phyloP scores from a whole-genome alignment of 2,797 vertebrate genomes.

The Periophthalmus magnuspinnatus region DNA sequence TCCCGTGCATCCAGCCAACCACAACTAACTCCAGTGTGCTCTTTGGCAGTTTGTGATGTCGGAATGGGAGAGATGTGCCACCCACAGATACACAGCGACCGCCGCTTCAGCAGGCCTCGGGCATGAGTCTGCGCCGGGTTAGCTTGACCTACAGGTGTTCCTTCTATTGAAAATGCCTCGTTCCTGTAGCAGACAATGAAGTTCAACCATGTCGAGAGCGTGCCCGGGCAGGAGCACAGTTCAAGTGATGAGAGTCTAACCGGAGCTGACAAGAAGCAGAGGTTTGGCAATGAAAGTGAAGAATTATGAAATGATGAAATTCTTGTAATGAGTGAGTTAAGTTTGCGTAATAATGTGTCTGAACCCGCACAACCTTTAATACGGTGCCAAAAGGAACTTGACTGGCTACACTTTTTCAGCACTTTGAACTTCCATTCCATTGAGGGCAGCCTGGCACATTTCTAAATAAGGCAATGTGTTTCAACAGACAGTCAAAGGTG shows the following conservation, averaged over 20 bases:
- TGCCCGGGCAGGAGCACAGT: not conserved
- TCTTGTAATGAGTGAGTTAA: constrained; percentile 2
- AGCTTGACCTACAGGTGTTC: constrained; percentile 39
- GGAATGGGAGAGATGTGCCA: constrained; percentile 74
- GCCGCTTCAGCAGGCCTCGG: constrained; percentile 64
- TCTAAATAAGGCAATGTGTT: constrained; percentile 38
- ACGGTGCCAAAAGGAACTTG: constrained; percentile 16
- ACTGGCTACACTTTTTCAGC: constrained; percentile 25
- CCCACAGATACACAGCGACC: constrained; percentile 67
- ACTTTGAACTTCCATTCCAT: constrained; percentile 21
- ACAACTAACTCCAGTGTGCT: constrained; percentile 80
- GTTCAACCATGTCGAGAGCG: not conserved
- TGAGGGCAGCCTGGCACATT: not conserved
- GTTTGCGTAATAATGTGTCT: constrained; percentile 14
- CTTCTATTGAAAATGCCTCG: constrained; percentile 39
- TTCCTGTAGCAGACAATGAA: constrained; percentile 4
- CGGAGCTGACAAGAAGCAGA: not conserved
- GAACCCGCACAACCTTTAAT: constrained; percentile 28
- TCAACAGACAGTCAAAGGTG: constrained; percentile 51
- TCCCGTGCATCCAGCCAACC: constrained; percentile 82
- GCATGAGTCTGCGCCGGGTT: constrained; percentile 43
- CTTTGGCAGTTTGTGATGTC: constrained; percentile 77
- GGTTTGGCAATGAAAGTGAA: constrained; percentile 7
- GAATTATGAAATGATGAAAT: not conserved
- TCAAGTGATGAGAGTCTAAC: not conserved